Evolutionary conservation across 2,797 vertebrate species (phyloP).

Genomic region (Sebastes umbrosus): DNA sequence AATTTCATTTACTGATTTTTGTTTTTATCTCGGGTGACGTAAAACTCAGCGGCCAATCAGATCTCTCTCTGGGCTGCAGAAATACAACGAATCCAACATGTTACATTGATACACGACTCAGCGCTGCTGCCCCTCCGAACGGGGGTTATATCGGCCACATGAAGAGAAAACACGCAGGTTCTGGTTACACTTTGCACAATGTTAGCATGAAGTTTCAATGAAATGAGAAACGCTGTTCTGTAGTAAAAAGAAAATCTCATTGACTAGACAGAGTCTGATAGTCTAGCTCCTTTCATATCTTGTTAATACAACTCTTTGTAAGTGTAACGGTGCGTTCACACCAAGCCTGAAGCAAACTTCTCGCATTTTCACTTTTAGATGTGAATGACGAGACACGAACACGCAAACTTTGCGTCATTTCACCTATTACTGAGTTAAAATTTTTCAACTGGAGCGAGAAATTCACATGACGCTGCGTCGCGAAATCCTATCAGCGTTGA

Average conservation of each 20-base stretch:
- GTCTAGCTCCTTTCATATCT: neutral
- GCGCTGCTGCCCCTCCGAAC: slow-evolving; percentile 28
- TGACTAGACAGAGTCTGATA: too few relatives aligned
- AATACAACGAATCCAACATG: slow-evolving; percentile 51
- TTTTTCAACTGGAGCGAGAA: too few relatives aligned
- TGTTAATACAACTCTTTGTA: neutral
- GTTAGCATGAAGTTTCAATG: neutral
- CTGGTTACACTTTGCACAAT: slow-evolving; percentile 25
- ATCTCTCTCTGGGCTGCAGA: slow-evolving; percentile 51
- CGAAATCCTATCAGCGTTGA: too few relatives aligned
- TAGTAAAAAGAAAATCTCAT: neutral
- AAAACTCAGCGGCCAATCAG: neutral
- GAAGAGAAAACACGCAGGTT: slow-evolving; percentile 36
- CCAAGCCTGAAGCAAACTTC: too few relatives aligned
- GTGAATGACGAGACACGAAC: too few relatives aligned
- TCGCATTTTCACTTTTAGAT: too few relatives aligned
- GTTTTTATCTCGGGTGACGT: slow-evolving; percentile 9
- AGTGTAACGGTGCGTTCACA: too few relatives aligned
- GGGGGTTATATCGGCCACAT: slow-evolving; percentile 19
- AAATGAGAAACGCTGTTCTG: neutral
- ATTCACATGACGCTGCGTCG: too few relatives aligned
- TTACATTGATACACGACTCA: slow-evolving; percentile 61
- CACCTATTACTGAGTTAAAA: too few relatives aligned
- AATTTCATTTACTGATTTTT: neutral
- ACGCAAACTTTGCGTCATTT: too few relatives aligned